These are phyloP conservation scores for Drosophila littoralis DNA, from an alignment of 1,140 invertebrate species.

Conservation along the genomic window DNA sequence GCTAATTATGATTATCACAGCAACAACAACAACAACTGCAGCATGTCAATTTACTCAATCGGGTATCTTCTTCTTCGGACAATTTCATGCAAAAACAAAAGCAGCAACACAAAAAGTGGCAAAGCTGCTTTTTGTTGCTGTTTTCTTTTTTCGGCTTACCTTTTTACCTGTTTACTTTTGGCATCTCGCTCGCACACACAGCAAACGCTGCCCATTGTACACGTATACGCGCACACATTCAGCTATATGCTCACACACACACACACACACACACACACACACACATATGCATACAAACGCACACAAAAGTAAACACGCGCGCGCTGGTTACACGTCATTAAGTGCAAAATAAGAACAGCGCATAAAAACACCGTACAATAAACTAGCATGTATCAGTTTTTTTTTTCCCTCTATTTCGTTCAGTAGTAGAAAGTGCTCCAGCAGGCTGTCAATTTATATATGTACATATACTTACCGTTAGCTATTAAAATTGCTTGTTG, in stretches of 20 bases:
- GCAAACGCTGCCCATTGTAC: slow-evolving; percentile 44
- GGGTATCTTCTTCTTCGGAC: slow-evolving; percentile 23
- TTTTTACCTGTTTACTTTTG: slow-evolving; percentile 72
- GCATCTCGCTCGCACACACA: slow-evolving; percentile 57
- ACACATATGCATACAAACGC: slow-evolving; percentile 28
- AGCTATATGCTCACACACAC: slow-evolving; percentile 5
- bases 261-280: slow-evolving; percentile 13
- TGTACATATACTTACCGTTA: slow-evolving; percentile 24
- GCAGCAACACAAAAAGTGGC: slow-evolving; percentile 57
- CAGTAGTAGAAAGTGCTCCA: slow-evolving; percentile 39
- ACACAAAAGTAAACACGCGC: slow-evolving; percentile 68
- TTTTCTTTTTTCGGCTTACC: slow-evolving; percentile 65
- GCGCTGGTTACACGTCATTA: slow-evolving; percentile 75
- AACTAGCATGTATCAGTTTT: slow-evolving; percentile 34
- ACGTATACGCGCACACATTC: slow-evolving; percentile 26
- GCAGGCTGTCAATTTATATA: slow-evolving; percentile 11
- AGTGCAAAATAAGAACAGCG: slow-evolving; percentile 78
- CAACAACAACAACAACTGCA: slow-evolving; percentile 8
- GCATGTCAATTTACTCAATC: slow-evolving; percentile 50
- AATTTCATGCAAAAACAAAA: slow-evolving; percentile 49
- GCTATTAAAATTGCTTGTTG: slow-evolving; percentile 23
- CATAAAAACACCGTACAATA: slow-evolving; percentile 51
- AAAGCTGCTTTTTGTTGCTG: slow-evolving; percentile 73
- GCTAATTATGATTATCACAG: slow-evolving; percentile 48
- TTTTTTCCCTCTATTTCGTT: slow-evolving; percentile 2